Evolutionary conservation across 2,888 invertebrate genomes (phyloP), one percentile per base, ranked within the genome.

Genomic region (Conchocele bisecta): DNA sequence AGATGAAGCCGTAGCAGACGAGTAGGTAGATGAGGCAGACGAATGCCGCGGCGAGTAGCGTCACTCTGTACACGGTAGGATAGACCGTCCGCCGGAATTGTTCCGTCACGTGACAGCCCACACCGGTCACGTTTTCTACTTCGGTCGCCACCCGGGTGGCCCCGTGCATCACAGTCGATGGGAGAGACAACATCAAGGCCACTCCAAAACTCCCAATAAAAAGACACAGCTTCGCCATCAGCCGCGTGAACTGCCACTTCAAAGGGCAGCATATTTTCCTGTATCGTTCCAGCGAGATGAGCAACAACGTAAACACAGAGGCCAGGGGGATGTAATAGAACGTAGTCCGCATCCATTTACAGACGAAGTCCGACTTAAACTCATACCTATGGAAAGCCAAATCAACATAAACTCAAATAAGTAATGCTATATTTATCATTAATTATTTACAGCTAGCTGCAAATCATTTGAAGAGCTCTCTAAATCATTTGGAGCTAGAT

Each of bases 301-400:
- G 44, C 7, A 44, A 26, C 20, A 44, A 44, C 9, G 44, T 44
- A 20, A 5, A 44, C 3, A 44, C 44, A 9, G 44, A 44, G 7
- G 44, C 44, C 22, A 44, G 26, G 7, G 44, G 44, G 20, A 54
- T 22, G 54, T 22, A 11, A 37, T 54, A 54, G 7, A 22, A 54
- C 37, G 39, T 2, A 20, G 37, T 22, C 39, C 54, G 31, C 39
- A 54, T 20, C n/a, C n/a, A 2, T 35, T 37, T 22, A 7, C 54
- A 20, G 9, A 54, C 7, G 13, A n/a, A 13, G 4, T 37, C 5
- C 17, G 44, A 5, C 3, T 22, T 44, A n/a, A 44, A 44, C 9
- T 9, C 26, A 15, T 44, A 44, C 7, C 24, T 26, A 44, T n/a
- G n/a, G n/a, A n/a, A n/a, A n/a, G n/a, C n/a, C n/a, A n/a, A n/a